Percentiles rank a stretch among this genome's conserved stretches.
These are phyloP conservation scores for Orius laevigatus DNA, from an alignment of 1,140 invertebrate genomes.

Conservation along the genomic window DNA sequence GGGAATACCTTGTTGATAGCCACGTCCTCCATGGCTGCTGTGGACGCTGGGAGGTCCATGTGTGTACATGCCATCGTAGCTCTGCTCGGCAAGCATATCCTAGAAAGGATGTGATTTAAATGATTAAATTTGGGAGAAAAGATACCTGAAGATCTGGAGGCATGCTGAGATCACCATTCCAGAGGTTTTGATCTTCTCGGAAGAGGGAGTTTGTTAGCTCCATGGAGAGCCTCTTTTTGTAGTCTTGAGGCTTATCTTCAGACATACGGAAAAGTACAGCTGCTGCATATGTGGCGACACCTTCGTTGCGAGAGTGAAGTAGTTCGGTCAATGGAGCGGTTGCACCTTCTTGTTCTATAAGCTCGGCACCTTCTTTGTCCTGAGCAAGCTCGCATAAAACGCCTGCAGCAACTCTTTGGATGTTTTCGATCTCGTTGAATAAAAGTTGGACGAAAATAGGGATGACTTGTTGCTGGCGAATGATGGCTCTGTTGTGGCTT, in stretches of 20 bases:
- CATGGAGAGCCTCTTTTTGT: conserved; percentile 90
- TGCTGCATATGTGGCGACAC: conserved; percentile 85
- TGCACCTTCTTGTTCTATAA: conserved; percentile 93
- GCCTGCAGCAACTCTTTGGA: conserved; percentile 88
- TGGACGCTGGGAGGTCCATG: conserved; percentile 68
- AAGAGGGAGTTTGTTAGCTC: conserved; percentile 87
- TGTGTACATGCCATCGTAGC: conserved; percentile 80
- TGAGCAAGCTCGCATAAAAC: conserved; percentile 90
- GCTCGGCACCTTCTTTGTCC: conserved; percentile 91
- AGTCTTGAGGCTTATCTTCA: conserved; percentile 94
- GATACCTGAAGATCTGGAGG: conserved; percentile 71
- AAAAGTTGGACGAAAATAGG: conserved; percentile 73
- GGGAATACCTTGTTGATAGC: conserved; percentile 41
- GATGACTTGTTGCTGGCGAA: conserved; percentile 81
- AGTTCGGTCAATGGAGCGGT: conserved; percentile 90
- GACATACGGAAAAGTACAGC: conserved; percentile 95
- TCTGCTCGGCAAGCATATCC: conserved; percentile 86
- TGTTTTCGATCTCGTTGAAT: conserved; percentile 95
- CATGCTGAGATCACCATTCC: conserved; percentile 67
- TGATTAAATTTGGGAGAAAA: neutral
- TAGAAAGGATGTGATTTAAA: conserved; percentile 26
- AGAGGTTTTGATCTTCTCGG: conserved; percentile 70
- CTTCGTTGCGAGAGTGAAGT: conserved; percentile 86
- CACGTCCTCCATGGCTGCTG: conserved; percentile 52
- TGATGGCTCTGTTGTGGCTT: conserved; percentile 79